Conservation (phyloP, 92 coral and sea anemone genomes). For the Isaurus tuberculatus region DNA sequence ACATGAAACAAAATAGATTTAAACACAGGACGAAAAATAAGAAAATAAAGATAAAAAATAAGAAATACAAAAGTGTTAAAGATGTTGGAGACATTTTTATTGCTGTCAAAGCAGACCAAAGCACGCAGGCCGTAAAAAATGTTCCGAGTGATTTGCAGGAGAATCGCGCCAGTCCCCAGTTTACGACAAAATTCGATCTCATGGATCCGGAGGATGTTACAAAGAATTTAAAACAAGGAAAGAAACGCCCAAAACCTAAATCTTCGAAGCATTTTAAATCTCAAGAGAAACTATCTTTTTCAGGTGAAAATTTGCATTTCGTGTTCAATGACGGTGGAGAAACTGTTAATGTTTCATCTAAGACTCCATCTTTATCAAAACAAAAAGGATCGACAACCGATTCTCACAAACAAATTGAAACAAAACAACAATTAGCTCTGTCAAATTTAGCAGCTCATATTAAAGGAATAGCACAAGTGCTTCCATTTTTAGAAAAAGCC, state of each 20-base stretch:
- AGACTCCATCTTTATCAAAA: neutral
- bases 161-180: neutral
- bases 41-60: neutral
- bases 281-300: neutral
- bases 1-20: neutral
- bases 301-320: neutral
- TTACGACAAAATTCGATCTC: slow-evolving; percentile 1
- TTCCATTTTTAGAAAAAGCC: slow-evolving; percentile 25
- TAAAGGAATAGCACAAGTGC: slow-evolving; percentile 37
- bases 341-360: neutral
- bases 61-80: slow-evolving; percentile 15
- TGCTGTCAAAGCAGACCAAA: slow-evolving; percentile 10
- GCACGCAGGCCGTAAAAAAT: neutral
- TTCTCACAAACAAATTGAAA: neutral
- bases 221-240: neutral
- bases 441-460: slow-evolving; percentile 25
- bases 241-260: neutral
- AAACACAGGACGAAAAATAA: neutral
- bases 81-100: slow-evolving; percentile 31
- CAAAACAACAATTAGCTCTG: slow-evolving; percentile 6
- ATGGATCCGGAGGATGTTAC: slow-evolving; percentile 35
- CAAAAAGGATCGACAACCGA: neutral
- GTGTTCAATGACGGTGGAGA: neutral
- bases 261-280: neutral
- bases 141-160: neutral